Percentiles rank a stretch among this genome's conserved stretches.
These are phyloP conservation scores for Sorex fumeus DNA, from an alignment of 2,113 vertebrate genomes.

Conservation along the genomic window DNA sequence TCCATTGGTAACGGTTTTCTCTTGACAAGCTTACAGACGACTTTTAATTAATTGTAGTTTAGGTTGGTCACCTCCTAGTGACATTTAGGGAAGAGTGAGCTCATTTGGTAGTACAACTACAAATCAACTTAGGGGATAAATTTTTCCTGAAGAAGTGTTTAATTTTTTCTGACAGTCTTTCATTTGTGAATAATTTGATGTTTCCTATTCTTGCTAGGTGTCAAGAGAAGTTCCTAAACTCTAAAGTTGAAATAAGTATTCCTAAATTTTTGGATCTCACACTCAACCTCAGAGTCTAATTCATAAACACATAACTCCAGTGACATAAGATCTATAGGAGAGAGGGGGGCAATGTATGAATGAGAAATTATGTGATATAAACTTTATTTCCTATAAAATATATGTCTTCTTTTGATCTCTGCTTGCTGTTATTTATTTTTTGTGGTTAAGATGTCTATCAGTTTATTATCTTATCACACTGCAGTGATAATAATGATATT, in stretches of 20 bases:
- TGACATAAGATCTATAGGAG: not conserved
- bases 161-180: conserved; percentile 50
- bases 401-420: not conserved
- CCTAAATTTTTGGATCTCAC: conserved; percentile 33
- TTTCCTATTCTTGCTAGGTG: conserved; percentile 44
- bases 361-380: not conserved
- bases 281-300: conserved; percentile 17
- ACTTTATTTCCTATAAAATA: conserved; percentile 25
- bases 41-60: conserved; percentile 81
- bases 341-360: not conserved
- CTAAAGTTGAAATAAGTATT: conserved; percentile 30
- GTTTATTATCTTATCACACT: not conserved
- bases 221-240: not conserved
- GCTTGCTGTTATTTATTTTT: conserved; percentile 6
- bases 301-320: not conserved
- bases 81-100: conserved; percentile 76
- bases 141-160: conserved; percentile 45
- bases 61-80: conserved; percentile 78
- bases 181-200: conserved; percentile 51
- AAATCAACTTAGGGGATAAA: conserved; percentile 56
- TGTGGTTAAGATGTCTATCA: not conserved
- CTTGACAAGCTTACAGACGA: conserved; percentile 68
- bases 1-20: conserved; percentile 64
- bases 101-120: conserved; percentile 67
- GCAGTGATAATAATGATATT: not conserved